Conservation (phyloP, 2,888 invertebrate species). For the Labia minor region DNA sequence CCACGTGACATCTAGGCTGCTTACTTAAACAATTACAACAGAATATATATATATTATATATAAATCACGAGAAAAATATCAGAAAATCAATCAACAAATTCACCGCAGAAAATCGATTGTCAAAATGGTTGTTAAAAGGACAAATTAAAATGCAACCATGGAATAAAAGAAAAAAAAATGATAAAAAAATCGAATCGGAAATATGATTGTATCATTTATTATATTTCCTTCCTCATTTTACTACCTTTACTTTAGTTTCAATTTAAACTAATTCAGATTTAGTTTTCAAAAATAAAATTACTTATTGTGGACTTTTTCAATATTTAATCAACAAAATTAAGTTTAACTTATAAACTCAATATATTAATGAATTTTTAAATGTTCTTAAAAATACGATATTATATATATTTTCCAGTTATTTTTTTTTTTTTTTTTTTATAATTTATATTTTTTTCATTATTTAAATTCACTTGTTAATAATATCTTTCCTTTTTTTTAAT, state of each 20-base stretch:
- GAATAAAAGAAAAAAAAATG: background rate
- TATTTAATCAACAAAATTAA: background rate
- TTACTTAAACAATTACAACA: background rate
- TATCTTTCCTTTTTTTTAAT: background rate
- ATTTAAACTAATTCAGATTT: background rate
- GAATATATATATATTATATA: background rate
- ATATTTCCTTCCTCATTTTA: background rate
- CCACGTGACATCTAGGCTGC: conserved; percentile 13
- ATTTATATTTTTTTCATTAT: too few relatives aligned
- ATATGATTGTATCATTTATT: background rate
- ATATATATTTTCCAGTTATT: background rate
- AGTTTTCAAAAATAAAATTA: background rate
- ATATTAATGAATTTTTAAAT: background rate
- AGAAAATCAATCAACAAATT: background rate
- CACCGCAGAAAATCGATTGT: background rate
- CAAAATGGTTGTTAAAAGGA: background rate
- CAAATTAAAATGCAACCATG: background rate
- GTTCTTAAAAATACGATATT: background rate
- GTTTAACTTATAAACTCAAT: background rate
- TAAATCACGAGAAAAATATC: background rate
- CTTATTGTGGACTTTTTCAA: background rate
- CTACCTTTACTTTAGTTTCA: background rate
- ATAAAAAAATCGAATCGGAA: background rate
- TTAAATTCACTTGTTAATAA: background rate
- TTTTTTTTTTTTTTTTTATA: background rate